phyloP scores from a whole-genome alignment of 2,888 invertebrate genomes.

The Cantharis rustica region DNA sequence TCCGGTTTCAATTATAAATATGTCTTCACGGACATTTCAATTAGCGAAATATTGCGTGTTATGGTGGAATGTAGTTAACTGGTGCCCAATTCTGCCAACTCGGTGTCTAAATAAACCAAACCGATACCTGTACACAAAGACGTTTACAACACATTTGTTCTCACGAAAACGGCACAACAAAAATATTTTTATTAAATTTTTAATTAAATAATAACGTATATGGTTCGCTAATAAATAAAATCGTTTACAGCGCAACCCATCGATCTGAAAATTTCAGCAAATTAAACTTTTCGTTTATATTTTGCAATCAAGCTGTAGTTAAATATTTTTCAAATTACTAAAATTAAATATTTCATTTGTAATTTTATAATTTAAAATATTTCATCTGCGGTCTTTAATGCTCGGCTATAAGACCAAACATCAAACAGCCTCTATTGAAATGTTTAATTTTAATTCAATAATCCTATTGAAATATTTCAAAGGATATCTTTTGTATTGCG shows the following conservation, averaged over 20 bases:
- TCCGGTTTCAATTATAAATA: constrained; percentile 52
- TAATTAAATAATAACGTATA: background rate
- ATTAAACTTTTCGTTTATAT: background rate
- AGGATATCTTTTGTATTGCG: background rate
- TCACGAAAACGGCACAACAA: constrained; percentile 17
- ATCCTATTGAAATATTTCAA: background rate
- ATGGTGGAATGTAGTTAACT: constrained; percentile 26
- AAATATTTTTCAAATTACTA: background rate
- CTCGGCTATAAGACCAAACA: constrained; percentile 5
- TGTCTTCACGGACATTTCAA: constrained; percentile 52
- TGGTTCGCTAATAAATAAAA: background rate
- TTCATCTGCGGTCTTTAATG: constrained; percentile 5
- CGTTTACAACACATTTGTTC: constrained; percentile 21
- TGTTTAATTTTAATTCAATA: constrained; percentile 19
- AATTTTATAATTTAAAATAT: background rate
- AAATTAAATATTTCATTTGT: background rate
- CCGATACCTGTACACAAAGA: constrained; percentile 20
- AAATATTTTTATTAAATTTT: background rate
- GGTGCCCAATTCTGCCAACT: constrained; percentile 28
- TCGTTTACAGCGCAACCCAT: background rate
- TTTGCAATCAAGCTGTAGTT: background rate
- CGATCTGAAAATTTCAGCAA: background rate
- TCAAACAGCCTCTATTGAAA: constrained; percentile 23
- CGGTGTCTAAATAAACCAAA: constrained; percentile 28
- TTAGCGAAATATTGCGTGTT: constrained; percentile 48